Conservation (phyloP, 2,888 invertebrate genomes). For the Carpatolechia fugitivella region DNA sequence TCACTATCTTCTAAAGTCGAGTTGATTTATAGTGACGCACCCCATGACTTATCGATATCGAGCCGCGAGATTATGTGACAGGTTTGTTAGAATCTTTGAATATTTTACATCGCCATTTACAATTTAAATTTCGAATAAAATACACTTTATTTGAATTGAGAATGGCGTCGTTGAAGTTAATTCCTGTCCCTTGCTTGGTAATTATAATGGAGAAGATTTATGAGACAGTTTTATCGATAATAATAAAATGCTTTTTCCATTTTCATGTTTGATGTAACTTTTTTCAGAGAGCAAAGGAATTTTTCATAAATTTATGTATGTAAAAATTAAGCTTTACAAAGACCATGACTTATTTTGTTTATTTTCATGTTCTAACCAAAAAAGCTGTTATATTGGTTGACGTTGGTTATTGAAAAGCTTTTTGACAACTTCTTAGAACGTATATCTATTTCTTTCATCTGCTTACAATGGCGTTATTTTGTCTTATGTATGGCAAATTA, state of each 20-base stretch:
- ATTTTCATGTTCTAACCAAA: too few relatives aligned
- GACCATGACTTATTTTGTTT: not conserved
- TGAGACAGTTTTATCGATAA: slow-evolving; percentile 4
- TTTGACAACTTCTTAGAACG: too few relatives aligned
- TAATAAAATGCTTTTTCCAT: slow-evolving; percentile 2
- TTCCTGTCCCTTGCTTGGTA: slow-evolving; percentile 3
- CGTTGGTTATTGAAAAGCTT: too few relatives aligned
- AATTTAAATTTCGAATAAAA: slow-evolving; percentile 26
- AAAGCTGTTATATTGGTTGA: too few relatives aligned
- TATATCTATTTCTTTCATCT: too few relatives aligned
- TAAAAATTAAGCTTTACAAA: not conserved
- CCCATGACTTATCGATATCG: slow-evolving; percentile 70
- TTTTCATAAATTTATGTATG: not conserved
- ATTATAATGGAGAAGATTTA: slow-evolving; percentile 5
- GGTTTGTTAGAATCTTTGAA: slow-evolving; percentile 37
- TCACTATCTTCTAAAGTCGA: slow-evolving; percentile 66
- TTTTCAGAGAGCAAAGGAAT: not conserved
- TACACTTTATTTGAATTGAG: slow-evolving; percentile 17
- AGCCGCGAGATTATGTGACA: slow-evolving; percentile 41
- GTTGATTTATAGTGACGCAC: slow-evolving; percentile 73
- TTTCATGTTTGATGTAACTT: not conserved
- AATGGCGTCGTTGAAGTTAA: slow-evolving; percentile 12
- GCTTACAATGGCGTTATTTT: too few relatives aligned
- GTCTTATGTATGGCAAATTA: too few relatives aligned
- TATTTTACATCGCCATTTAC: slow-evolving; percentile 39